Percentiles rank a stretch among this genome's conserved stretches.
phyloP scores from a whole-genome alignment of 2,113 vertebrate species.

The Addax nasomaculatus region DNA sequence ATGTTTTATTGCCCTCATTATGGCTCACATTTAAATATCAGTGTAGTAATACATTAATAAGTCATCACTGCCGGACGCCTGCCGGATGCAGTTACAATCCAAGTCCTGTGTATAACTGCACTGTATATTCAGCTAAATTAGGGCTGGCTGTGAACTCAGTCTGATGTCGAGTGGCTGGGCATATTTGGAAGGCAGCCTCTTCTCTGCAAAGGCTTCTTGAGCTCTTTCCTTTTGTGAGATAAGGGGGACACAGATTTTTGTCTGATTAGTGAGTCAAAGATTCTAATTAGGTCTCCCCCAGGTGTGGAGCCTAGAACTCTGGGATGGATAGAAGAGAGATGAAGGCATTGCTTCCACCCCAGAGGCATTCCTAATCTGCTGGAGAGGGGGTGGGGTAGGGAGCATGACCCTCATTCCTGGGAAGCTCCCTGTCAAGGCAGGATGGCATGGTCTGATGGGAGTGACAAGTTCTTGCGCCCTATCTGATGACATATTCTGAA shows the following conservation, averaged over 20 bases:
- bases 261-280: neutral
- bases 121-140: conserved; percentile 21
- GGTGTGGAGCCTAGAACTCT: neutral
- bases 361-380: neutral
- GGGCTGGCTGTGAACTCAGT: neutral
- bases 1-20: conserved; percentile 83
- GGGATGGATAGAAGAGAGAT: neutral
- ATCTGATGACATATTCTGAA: neutral
- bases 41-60: conserved; percentile 75
- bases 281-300: neutral
- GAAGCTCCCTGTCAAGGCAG: neutral
- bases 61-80: conserved; percentile 62
- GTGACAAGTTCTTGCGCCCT: neutral
- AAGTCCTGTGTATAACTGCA: conserved; percentile 21
- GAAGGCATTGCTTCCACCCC: neutral
- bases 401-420: neutral
- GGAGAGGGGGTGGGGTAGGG: neutral
- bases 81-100: conserved; percentile 54
- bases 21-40: conserved; percentile 82
- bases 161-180: neutral
- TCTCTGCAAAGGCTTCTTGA: neutral
- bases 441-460: neutral
- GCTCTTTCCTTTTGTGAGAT: neutral
- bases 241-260: neutral
- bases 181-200: neutral